A percentile compares a stretch with the other conserved stretches of the same genome.
Conservation (phyloP, 2,113 vertebrate genomes). For the Pseudorasbora parva region DNA sequence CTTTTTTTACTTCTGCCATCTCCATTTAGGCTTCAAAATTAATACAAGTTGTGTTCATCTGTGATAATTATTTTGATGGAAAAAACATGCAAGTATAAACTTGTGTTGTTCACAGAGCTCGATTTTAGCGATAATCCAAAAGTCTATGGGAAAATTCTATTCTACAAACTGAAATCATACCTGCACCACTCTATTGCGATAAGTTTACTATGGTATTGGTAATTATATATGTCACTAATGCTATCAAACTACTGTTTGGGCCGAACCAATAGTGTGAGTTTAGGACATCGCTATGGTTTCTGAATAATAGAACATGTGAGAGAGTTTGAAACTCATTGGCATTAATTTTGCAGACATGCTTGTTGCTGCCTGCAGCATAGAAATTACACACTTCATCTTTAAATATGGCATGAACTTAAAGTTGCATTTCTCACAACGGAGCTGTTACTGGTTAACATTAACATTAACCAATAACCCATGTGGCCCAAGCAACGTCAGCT, state of each 20-base stretch:
- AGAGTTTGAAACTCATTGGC: not conserved
- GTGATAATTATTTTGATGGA: too few relatives aligned
- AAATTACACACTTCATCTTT: not conserved
- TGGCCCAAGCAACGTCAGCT: not conserved
- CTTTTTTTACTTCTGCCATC: too few relatives aligned
- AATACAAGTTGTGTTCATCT: too few relatives aligned
- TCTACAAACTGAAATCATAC: too few relatives aligned
- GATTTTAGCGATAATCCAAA: too few relatives aligned
- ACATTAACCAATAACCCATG: not conserved
- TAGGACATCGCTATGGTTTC: not conserved
- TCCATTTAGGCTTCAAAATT: too few relatives aligned
- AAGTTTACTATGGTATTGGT: not conserved
- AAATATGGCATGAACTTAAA: not conserved
- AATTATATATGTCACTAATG: not conserved
- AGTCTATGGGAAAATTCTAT: too few relatives aligned
- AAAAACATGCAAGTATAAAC: too few relatives aligned
- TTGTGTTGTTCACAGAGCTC: too few relatives aligned
- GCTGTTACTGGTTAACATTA: not conserved
- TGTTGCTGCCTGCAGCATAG: not conserved
- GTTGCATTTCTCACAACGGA: not conserved
- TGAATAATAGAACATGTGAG: conserved; percentile 4
- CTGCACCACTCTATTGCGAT: not conserved
- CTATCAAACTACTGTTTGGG: not conserved
- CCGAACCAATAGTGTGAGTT: conserved; percentile 5
- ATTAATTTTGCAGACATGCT: conserved; percentile 1